Evolutionary conservation across 2,113 vertebrate species (phyloP), one percentile per base, ranked within the genome.

Genomic region (Otolemur garnettii): DNA sequence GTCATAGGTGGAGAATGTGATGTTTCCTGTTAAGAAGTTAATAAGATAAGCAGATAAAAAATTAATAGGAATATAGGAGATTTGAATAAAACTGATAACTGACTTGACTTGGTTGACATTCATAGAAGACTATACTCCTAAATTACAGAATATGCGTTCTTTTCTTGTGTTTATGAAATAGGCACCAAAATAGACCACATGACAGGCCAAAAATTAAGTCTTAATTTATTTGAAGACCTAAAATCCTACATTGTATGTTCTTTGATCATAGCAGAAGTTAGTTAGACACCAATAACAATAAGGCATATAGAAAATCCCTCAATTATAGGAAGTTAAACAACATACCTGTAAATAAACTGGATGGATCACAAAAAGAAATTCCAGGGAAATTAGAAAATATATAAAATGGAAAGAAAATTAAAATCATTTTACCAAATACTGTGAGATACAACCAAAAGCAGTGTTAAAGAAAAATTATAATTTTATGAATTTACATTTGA

Each of bases 401-500:
- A 91, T 91, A 87, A 79, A 87, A 82, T 17, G 6, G 4, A 92
- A 14, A 78, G 11, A 92, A 93, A 78, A 82, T 50, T 50, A 74
- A 95, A 82, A 92, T n/a, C 38, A 38, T 17, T 30, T 8, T 59
- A 59, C 13, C 10, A 95, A 93, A 90, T 64, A 93, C 79, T 80
- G 26, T 71, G 66, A 59, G 42, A 90, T 72, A 7, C 22, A 30
- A 85, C 21, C 3, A 72, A 93, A 74, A 93, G 33, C 30, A 85
- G 62, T 62, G 82, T 28, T 85, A 10, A 57, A 14, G 55, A 84
- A 83, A 79, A 53, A n/a, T n/a, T 38, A 50, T 45, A 53, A 24
- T 42, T 92, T 69, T 84, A 93, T 69, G 22, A 4, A 35, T 30
- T 77, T 78, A 53, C 28, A 78, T 95, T 89, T 93, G 53, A 83